Evolutionary conservation across 2,797 vertebrate genomes (phyloP).

Genomic region (Hipposideros larvatus): DNA sequence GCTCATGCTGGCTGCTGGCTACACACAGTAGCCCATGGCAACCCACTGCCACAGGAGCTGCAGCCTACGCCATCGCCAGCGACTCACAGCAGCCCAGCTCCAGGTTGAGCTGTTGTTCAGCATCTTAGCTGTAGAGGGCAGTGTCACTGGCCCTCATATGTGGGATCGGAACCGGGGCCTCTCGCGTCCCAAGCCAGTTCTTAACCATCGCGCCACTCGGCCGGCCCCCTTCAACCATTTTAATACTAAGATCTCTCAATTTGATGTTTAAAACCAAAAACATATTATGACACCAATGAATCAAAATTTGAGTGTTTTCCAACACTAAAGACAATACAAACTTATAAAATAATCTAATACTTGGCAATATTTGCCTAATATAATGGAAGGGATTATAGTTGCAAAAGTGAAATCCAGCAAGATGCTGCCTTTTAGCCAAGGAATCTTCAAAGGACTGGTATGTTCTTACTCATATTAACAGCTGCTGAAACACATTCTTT

Average conservation of each 20-base stretch:
- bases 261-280: slow-evolving; percentile 37
- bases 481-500: background rate
- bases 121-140: no score
- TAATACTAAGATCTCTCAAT: slow-evolving; percentile 15
- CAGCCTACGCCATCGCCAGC: no score
- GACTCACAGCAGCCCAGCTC: no score
- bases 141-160: no score
- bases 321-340: background rate
- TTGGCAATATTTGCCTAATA: background rate
- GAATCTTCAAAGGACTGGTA: background rate
- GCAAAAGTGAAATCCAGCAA: background rate
- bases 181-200: no score
- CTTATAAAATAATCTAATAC: background rate
- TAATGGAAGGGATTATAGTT: background rate
- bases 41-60: no score
- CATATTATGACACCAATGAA: background rate
- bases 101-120: no score
- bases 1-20: no score
- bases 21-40: no score
- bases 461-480: background rate
- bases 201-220: no score
- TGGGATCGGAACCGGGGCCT: no score
- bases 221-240: slow-evolving; percentile 6
- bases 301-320: background rate
- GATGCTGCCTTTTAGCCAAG: background rate